Evolutionary conservation across 2,888 invertebrate genomes (phyloP).

Genomic region (Tryphoninae sp.): DNA sequence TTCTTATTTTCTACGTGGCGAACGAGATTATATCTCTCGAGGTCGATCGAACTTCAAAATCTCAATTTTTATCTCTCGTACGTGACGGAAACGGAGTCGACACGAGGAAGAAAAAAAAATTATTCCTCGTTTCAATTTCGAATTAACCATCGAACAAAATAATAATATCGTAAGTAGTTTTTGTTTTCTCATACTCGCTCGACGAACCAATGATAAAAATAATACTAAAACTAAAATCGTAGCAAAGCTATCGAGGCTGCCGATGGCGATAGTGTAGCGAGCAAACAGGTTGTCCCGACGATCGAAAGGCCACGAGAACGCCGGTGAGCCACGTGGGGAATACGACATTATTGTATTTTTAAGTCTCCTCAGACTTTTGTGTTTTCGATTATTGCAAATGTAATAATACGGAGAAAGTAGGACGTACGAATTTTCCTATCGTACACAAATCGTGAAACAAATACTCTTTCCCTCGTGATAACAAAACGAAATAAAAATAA

Average conservation of each 20-base stretch:
- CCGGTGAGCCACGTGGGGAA: conserved; percentile 39
- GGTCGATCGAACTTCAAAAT: neutral
- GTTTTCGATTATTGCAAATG: neutral
- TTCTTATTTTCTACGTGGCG: neutral
- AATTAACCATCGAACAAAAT: too few species aligned
- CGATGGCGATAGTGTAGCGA: conserved; percentile 40
- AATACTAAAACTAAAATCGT: conserved; percentile 12
- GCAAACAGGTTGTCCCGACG: conserved; percentile 42
- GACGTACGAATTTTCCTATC: neutral
- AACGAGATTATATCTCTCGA: neutral
- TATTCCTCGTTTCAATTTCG: neutral
- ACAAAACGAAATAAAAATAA: neutral
- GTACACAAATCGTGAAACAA: neutral
- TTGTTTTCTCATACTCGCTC: neutral
- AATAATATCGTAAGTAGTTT: too few species aligned
- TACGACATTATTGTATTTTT: conserved; percentile 44
- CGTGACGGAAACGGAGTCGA: neutral
- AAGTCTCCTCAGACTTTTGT: neutral
- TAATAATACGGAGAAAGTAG: neutral
- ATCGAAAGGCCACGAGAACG: conserved; percentile 35
- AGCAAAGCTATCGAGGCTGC: conserved; percentile 2
- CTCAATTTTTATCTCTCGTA: neutral
- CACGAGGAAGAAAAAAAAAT: neutral
- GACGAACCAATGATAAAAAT: neutral
- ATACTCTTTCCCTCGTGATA: neutral